Percentiles rank a stretch among this genome's conserved stretches.
Conservation (phyloP, 2,113 vertebrate genomes). For the Vombatus ursinus region DNA sequence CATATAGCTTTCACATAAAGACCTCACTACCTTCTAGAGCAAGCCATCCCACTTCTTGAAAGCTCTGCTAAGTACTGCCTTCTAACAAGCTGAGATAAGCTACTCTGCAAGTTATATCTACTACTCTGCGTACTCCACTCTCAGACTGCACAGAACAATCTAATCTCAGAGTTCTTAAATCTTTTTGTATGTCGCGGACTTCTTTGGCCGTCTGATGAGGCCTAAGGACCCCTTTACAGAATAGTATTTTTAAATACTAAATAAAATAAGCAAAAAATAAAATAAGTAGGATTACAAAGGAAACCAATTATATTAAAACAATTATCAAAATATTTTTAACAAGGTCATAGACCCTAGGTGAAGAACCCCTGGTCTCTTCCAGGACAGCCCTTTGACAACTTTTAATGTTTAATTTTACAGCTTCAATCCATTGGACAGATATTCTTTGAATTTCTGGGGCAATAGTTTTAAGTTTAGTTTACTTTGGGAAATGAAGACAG, state of each 20-base stretch:
- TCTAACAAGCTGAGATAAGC: neutral
- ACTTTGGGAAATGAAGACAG: neutral
- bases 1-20: neutral
- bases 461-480: conserved; percentile 8
- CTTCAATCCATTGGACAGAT: conserved; percentile 34
- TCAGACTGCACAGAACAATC: neutral
- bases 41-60: neutral
- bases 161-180: neutral
- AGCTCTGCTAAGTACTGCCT: neutral
- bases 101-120: neutral
- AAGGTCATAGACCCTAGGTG: neutral
- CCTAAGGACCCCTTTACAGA: too few species aligned
- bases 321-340: too few species aligned
- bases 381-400: neutral
- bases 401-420: conserved; percentile 50
- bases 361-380: neutral
- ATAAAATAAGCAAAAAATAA: too few species aligned
- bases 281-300: too few species aligned
- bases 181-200: neutral
- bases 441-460: conserved; percentile 30
- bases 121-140: neutral
- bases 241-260: too few species aligned
- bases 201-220: neutral
- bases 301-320: too few species aligned
- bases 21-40: neutral